Conservation (phyloP, 1,140 invertebrate species). For the Hermetia illucens region DNA sequence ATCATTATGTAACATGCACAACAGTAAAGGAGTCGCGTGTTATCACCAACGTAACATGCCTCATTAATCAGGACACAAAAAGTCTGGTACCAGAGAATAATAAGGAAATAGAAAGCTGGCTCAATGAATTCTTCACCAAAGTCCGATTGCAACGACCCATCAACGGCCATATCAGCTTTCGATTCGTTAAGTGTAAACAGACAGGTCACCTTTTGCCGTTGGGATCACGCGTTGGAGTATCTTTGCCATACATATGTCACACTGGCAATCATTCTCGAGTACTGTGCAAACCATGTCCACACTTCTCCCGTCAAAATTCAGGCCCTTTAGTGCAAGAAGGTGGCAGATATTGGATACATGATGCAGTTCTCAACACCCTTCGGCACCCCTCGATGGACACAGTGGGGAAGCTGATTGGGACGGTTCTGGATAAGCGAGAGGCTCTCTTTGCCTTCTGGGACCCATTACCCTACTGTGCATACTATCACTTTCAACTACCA, state of each 20-base stretch:
- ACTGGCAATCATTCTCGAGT: conserved; percentile 47
- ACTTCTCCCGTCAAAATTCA: conserved; percentile 40
- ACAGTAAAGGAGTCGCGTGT: conserved; percentile 57
- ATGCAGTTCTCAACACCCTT: conserved; percentile 34
- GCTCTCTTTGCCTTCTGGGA: conserved; percentile 69
- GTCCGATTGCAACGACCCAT: conserved; percentile 43
- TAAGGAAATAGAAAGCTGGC: conserved; percentile 51
- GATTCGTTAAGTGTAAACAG: conserved; percentile 40
- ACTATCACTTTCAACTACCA: conserved; percentile 63
- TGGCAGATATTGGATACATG: conserved; percentile 36
- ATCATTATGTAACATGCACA: conserved; percentile 63
- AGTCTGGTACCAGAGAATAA: conserved; percentile 46
- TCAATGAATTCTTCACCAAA: conserved; percentile 50
- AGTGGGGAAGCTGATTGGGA: conserved; percentile 42
- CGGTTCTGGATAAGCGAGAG: conserved; percentile 55
- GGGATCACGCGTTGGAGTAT: conserved; percentile 57
- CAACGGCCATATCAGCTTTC: conserved; percentile 61
- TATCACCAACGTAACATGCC: conserved; percentile 63
- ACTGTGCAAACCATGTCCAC: conserved; percentile 44
- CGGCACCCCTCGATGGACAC: conserved; percentile 32
- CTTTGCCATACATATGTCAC: conserved; percentile 61
- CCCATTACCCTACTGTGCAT: conserved; percentile 65
- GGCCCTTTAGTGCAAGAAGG: conserved; percentile 32
- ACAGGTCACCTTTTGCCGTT: conserved; percentile 39
- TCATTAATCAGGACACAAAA: conserved; percentile 45